These are phyloP conservation scores for Tetramorium bicarinatum DNA, from an alignment of 2,888 invertebrate genomes.

Conservation along the genomic window DNA sequence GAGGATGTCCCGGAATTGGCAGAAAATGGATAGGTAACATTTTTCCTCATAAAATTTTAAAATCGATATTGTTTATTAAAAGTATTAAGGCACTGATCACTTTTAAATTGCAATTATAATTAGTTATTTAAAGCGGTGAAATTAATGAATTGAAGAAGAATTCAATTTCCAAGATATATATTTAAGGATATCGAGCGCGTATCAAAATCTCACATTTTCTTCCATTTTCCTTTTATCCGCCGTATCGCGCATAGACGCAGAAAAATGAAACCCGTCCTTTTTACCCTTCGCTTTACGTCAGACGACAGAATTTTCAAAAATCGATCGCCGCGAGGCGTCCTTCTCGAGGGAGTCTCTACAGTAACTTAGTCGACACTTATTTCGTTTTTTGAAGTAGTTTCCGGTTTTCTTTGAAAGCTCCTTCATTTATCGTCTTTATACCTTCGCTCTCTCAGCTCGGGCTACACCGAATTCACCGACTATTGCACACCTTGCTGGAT, in stretches of 20 bases:
- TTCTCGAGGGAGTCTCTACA: slow-evolving; percentile 4
- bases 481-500: slow-evolving; percentile 48
- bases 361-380: slow-evolving; percentile 53
- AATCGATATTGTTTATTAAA: background rate
- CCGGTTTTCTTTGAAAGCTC: slow-evolving; percentile 57
- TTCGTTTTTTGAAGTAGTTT: slow-evolving; percentile 55
- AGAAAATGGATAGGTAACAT: slow-evolving; percentile 7
- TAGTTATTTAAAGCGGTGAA: background rate
- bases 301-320: slow-evolving; percentile 49
- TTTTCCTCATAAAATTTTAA: background rate
- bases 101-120: background rate
- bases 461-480: slow-evolving; percentile 45
- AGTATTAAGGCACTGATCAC: background rate
- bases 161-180: background rate
- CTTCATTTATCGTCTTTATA: slow-evolving; percentile 58
- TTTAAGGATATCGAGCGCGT: background rate
- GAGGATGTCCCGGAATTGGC: slow-evolving; percentile 8
- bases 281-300: slow-evolving; percentile 24
- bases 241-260: slow-evolving; percentile 8
- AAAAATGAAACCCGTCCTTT: slow-evolving; percentile 34
- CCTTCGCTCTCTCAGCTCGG: slow-evolving; percentile 32
- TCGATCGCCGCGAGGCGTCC: slow-evolving; percentile 34
- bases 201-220: slow-evolving; percentile 11
- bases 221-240: background rate
- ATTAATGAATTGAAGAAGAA: background rate